A percentile compares a stretch with the other conserved stretches of the same genome.
These are phyloP conservation scores for Poecilia gillii DNA, from an alignment of 2,797 vertebrate genomes.

Conservation along the genomic window DNA sequence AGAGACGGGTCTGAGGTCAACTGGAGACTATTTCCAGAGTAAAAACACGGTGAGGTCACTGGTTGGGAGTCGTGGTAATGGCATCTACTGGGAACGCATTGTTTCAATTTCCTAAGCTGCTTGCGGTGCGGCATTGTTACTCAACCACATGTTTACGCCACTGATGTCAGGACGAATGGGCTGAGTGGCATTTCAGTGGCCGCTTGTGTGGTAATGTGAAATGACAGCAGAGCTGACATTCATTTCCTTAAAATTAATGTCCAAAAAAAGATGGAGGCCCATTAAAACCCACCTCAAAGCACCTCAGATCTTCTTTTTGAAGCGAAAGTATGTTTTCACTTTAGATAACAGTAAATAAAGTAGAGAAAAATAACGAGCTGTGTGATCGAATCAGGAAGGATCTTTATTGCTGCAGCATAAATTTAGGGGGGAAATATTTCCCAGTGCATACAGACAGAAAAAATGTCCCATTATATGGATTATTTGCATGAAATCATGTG, in stretches of 20 bases:
- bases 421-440: background rate
- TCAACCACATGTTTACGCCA: constrained; percentile 35
- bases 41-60: constrained; percentile 41
- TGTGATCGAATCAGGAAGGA: background rate
- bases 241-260: background rate
- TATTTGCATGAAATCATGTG: background rate
- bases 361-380: background rate
- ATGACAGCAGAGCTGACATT: background rate
- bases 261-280: background rate
- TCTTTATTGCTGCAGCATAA: background rate
- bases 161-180: constrained; percentile 6
- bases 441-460: background rate
- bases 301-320: background rate
- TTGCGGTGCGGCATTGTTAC: constrained; percentile 36
- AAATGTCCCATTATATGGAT: background rate
- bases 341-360: background rate
- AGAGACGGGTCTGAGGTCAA: constrained; percentile 12
- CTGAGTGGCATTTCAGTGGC: background rate
- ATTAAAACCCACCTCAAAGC: background rate
- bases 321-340: background rate
- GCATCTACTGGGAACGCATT: constrained; percentile 34
- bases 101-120: constrained; percentile 39
- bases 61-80: constrained; percentile 28
- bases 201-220: constrained; percentile 2
- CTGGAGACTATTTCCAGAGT: constrained; percentile 34